phyloP scores from a whole-genome alignment of 2,888 invertebrate genomes.

The Lycia hirtaria region DNA sequence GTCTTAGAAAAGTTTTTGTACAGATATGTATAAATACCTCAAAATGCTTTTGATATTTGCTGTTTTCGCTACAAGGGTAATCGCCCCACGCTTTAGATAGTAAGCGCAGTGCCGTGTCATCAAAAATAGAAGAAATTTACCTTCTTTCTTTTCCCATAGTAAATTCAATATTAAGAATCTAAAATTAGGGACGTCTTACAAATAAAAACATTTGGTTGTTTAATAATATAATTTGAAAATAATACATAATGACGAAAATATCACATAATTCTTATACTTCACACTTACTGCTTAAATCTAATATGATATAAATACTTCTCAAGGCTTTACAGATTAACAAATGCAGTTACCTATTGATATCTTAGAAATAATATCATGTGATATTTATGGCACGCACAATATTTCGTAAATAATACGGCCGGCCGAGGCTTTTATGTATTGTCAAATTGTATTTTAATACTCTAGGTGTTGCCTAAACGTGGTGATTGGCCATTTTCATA shows the following conservation, averaged over 20 bases:
- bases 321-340: constrained; percentile 31
- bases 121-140: too few species aligned
- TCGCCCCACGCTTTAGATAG: too few species aligned
- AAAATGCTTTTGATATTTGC: too few species aligned
- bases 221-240: constrained; percentile 25
- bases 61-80: too few species aligned
- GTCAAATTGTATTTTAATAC: too few species aligned
- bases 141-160: neutral
- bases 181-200: neutral
- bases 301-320: constrained; percentile 47
- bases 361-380: constrained; percentile 1
- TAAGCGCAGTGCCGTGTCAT: too few species aligned
- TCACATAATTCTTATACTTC: constrained; percentile 65
- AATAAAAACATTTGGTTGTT: neutral
- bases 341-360: constrained; percentile 29
- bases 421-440: neutral
- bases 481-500: too few species aligned
- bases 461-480: too few species aligned
- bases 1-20: too few species aligned
- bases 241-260: constrained; percentile 40
- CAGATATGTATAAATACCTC: too few species aligned
- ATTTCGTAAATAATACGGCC: too few species aligned
- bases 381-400: neutral
- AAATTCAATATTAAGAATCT: neutral
- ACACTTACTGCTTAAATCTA: constrained; percentile 45